These are phyloP conservation scores for Acromyrmex charruanus DNA, from an alignment of 1,140 invertebrate genomes.

Conservation along the genomic window DNA sequence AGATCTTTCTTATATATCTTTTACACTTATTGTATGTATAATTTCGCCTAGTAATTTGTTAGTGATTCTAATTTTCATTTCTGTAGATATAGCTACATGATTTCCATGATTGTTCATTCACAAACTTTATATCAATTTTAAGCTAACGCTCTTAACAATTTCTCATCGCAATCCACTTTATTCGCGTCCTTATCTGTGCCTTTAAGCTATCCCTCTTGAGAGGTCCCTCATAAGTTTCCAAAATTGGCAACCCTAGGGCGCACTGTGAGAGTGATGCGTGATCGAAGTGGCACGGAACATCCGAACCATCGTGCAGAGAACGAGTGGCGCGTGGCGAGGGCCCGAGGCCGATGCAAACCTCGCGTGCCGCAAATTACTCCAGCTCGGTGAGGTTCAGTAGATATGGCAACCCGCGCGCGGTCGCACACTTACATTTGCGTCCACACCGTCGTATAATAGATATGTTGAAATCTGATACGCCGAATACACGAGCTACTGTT, in stretches of 20 bases:
- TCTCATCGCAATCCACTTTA: neutral
- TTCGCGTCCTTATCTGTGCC: neutral
- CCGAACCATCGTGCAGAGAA: constrained; percentile 17
- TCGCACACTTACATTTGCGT: constrained; percentile 76
- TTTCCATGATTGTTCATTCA: neutral
- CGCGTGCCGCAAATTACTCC: constrained; percentile 83
- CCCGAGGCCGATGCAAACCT: constrained; percentile 74
- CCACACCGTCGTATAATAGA: constrained; percentile 51
- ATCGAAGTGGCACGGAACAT: constrained; percentile 32
- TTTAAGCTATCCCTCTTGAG: neutral
- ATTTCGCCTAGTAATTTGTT: neutral
- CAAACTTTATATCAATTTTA: neutral
- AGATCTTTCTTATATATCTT: no score
- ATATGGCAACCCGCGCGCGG: constrained; percentile 70
- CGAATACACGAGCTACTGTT: constrained; percentile 19
- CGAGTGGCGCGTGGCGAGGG: constrained; percentile 78
- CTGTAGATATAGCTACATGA: neutral
- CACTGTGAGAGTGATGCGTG: constrained; percentile 25
- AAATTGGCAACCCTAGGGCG: constrained; percentile 10
- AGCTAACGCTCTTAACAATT: neutral
- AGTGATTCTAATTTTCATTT: neutral
- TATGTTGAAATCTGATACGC: constrained; percentile 13
- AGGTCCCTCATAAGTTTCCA: neutral
- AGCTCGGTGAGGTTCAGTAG: constrained; percentile 72
- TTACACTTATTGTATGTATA: neutral